These are phyloP conservation scores for Vanessa cardui DNA, from an alignment of 2,888 invertebrate genomes.

Conservation along the genomic window DNA sequence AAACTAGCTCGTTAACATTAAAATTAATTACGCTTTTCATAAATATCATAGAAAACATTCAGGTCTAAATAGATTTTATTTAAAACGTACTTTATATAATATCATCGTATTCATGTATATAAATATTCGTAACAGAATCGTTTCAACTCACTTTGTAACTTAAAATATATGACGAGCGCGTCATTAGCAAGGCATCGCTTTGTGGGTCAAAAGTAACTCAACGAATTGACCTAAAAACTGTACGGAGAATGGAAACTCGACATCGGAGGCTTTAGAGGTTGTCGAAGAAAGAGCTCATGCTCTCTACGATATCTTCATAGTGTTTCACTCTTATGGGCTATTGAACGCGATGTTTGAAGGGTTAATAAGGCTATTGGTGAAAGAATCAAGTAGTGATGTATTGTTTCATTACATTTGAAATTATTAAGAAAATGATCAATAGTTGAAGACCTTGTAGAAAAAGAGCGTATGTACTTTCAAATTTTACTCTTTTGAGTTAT, in stretches of 20 bases:
- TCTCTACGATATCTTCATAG: conserved; percentile 20
- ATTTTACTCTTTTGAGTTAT: too few relatives aligned
- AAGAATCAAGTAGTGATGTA: too few relatives aligned
- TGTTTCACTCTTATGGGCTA: neutral
- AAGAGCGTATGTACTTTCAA: too few relatives aligned
- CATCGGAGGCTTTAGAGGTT: conserved; percentile 33
- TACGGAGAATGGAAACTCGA: conserved; percentile 33
- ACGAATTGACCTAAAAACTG: conserved; percentile 43
- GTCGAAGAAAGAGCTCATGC: conserved; percentile 27
- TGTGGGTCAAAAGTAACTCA: conserved; percentile 42
- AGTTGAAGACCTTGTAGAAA: too few relatives aligned
- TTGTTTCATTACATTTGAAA: too few relatives aligned
- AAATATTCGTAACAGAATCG: conserved; percentile 3
- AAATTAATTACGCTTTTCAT: neutral
- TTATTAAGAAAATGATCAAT: too few relatives aligned
- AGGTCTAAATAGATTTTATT: neutral
- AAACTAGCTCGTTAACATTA: neutral
- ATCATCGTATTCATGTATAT: neutral
- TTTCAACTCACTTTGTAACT: conserved; percentile 5
- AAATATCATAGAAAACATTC: conserved; percentile 3
- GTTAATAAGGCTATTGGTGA: neutral
- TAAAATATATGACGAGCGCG: conserved; percentile 23
- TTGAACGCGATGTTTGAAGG: neutral
- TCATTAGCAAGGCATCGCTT: conserved; percentile 41
- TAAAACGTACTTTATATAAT: neutral